These are phyloP conservation scores for Setipinna tenuifilis DNA, from an alignment of 2,797 vertebrate species.

Conservation along the genomic window DNA sequence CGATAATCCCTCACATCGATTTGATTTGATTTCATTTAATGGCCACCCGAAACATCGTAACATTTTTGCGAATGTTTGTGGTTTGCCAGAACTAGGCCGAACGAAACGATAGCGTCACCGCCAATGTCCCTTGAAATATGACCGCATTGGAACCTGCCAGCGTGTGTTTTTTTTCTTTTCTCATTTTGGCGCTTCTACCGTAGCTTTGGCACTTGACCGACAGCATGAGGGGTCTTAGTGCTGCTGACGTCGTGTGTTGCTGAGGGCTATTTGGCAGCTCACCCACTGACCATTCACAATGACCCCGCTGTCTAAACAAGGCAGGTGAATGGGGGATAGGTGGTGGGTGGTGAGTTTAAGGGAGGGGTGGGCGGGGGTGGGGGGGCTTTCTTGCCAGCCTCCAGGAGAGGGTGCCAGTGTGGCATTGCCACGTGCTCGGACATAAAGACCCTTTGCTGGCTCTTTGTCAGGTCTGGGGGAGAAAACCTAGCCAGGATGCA, in stretches of 20 bases:
- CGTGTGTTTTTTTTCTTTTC: background rate
- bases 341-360: background rate
- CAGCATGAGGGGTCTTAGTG: background rate
- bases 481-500: background rate
- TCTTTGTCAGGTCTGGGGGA: background rate
- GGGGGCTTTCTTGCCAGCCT: background rate
- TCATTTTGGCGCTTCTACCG: too few relatives aligned
- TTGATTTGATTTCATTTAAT: too few relatives aligned
- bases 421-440: background rate
- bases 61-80: too few relatives aligned
- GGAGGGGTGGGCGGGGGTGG: background rate
- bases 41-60: too few relatives aligned
- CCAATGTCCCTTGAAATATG: too few relatives aligned
- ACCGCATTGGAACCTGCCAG: background rate
- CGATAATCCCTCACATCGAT: too few relatives aligned
- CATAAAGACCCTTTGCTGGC: background rate
- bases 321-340: background rate
- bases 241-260: background rate
- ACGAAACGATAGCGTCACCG: too few relatives aligned
- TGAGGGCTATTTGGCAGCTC: background rate
- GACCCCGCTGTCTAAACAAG: background rate
- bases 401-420: background rate
- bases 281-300: background rate
- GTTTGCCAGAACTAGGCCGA: too few relatives aligned
- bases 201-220: background rate